Percentiles rank a stretch among this genome's conserved stretches.
Conservation (phyloP, 2,113 vertebrate species). For the Actenoides hombroni region DNA sequence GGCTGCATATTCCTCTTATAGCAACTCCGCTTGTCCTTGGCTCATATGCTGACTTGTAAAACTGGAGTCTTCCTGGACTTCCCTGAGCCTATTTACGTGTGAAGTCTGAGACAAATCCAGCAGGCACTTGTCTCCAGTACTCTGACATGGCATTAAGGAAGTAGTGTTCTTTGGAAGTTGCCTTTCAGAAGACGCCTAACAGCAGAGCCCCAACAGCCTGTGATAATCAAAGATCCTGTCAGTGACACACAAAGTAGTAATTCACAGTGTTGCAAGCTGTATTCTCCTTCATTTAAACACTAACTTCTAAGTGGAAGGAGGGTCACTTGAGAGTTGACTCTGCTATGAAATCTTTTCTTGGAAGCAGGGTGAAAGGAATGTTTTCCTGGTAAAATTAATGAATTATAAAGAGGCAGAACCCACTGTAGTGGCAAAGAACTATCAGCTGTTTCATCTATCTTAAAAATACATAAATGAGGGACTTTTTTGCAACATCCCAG, state of each 20-base stretch:
- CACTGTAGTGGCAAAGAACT: not conserved
- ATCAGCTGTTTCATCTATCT: not conserved
- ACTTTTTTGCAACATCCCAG: not conserved
- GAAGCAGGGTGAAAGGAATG: not conserved
- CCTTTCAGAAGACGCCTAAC: not conserved
- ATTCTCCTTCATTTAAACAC: not conserved
- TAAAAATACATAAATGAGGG: not conserved
- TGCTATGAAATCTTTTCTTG: not conserved
- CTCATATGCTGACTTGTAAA: not conserved
- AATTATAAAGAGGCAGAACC: not conserved
- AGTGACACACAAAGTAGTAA: not conserved
- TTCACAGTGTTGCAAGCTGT: not conserved
- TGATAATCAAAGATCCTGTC: not conserved
- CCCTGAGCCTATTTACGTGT: not conserved
- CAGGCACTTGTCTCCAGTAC: not conserved
- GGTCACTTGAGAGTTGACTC: not conserved
- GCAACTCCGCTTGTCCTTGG: not conserved
- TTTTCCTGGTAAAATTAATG: not conserved
- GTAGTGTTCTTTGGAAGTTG: not conserved
- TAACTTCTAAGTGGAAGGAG: not conserved
- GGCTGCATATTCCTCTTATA: not conserved
- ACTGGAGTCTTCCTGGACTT: not conserved
- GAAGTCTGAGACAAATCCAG: not conserved
- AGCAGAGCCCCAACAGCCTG: not conserved
- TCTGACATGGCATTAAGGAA: not conserved